Evolutionary conservation across 2,797 vertebrate species (phyloP).

Genomic region (Sitta carolinensis): DNA sequence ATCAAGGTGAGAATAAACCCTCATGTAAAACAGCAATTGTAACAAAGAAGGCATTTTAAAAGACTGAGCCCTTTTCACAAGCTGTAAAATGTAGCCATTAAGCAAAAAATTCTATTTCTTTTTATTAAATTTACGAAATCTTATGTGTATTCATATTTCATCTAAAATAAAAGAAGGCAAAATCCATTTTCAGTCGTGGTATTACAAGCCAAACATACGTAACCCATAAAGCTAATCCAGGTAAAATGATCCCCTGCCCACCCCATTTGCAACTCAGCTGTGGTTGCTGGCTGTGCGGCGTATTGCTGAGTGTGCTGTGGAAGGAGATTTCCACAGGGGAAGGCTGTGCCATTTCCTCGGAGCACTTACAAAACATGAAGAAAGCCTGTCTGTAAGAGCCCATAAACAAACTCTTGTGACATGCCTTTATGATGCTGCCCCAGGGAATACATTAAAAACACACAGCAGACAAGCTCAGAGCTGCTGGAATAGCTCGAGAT

Average conservation of each 20-base stretch:
- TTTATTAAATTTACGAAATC: not conserved
- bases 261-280: not conserved
- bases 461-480: slow-evolving; percentile 5
- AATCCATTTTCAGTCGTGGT: not conserved
- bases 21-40: not conserved
- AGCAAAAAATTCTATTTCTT: not conserved
- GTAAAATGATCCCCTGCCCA: not conserved
- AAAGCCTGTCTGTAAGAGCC: slow-evolving; percentile 13
- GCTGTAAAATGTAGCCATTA: not conserved
- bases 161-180: not conserved
- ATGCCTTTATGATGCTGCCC: slow-evolving; percentile 5
- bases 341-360: slow-evolving; percentile 25
- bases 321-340: slow-evolving; percentile 15
- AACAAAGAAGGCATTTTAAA: not conserved
- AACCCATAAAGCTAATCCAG: not conserved
- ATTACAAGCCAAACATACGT: not conserved
- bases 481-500: slow-evolving; percentile 31
- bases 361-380: slow-evolving; percentile 9
- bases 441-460: slow-evolving; percentile 40
- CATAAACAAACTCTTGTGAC: slow-evolving; percentile 48
- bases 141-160: not conserved
- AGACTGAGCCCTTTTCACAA: not conserved
- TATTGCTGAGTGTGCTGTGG: not conserved
- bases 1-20: not conserved
- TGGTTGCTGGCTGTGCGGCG: not conserved